Conservation (phyloP, 37 sponge, comb jelly and placozoan genomes). For the Dysidea cf. avara region DNA sequence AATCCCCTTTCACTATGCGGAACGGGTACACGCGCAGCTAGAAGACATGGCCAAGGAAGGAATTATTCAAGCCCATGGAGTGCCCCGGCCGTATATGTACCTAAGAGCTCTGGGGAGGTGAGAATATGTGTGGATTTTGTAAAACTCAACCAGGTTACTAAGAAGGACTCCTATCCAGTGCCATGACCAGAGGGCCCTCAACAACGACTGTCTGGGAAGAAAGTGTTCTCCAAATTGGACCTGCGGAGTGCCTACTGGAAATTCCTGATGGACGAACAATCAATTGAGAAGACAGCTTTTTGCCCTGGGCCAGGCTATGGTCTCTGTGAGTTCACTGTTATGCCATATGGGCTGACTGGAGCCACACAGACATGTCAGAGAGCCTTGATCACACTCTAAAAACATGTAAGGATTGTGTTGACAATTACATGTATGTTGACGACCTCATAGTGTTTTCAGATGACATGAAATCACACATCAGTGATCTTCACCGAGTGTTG, state of each 20-base stretch:
- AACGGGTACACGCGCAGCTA: constrained; percentile 1
- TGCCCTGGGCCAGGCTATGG: constrained; percentile 27
- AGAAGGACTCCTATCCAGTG: constrained; percentile 15
- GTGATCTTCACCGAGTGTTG: constrained; percentile 6
- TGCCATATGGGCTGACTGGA: constrained; percentile 19
- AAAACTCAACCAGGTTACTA: neutral
- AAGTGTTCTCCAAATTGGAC: constrained; percentile 15
- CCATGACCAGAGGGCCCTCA: constrained; percentile 8
- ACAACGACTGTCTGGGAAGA: neutral
- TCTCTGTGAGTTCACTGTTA: constrained; percentile 18
- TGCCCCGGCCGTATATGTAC: constrained; percentile 34
- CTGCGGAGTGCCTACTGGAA: constrained; percentile 1
- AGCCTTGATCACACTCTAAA: constrained; percentile 4
- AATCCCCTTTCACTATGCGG: constrained; percentile 10
- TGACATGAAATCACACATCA: constrained; percentile 19
- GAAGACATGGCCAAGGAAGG: constrained; percentile 13
- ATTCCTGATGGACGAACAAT: constrained; percentile 1
- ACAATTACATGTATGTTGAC: constrained; percentile 19
- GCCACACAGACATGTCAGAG: constrained; percentile 23
- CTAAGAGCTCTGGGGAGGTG: constrained; percentile 15
- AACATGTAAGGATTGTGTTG: constrained; percentile 13
- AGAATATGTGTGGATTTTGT: constrained; percentile 1
- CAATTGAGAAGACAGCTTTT: constrained; percentile 23
- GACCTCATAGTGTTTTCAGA: constrained; percentile 23
- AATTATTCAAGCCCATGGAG: constrained; percentile 9